Evolutionary conservation across 2,113 vertebrate genomes (phyloP).

Genomic region (Cynopterus brachyotis): DNA sequence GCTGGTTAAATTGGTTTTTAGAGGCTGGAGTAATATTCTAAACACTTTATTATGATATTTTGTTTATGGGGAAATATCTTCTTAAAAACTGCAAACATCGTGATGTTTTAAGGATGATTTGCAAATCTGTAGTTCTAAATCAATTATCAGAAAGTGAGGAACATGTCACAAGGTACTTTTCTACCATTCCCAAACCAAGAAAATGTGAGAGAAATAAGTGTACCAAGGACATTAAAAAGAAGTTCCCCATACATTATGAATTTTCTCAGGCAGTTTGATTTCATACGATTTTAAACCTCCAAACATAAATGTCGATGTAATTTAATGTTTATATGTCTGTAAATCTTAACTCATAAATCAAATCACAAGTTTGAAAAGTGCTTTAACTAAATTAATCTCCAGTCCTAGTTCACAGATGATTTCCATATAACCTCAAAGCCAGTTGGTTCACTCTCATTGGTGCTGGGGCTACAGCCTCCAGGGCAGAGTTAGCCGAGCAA

Average conservation of each 20-base stretch:
- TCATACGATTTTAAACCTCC: constrained; percentile 19
- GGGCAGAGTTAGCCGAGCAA: not conserved
- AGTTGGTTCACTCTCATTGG: not conserved
- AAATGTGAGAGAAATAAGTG: not conserved
- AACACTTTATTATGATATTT: not conserved
- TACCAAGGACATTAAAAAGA: not conserved
- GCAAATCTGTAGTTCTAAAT: not conserved
- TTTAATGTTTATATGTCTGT: not conserved
- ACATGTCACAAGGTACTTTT: not conserved
- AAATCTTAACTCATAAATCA: not conserved
- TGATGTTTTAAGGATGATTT: not conserved
- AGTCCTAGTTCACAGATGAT: not conserved
- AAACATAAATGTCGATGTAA: not conserved
- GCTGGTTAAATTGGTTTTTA: not conserved
- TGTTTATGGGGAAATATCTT: not conserved
- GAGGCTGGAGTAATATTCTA: not conserved
- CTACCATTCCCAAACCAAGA: not conserved
- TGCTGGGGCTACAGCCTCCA: too few relatives aligned
- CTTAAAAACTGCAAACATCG: not conserved
- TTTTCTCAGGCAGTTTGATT: not conserved
- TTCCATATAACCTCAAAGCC: not conserved
- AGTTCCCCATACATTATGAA: not conserved
- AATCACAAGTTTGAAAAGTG: not conserved
- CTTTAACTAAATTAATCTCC: not conserved
- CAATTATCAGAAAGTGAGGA: not conserved